Conservation (phyloP, 2,797 vertebrate species). For the Pseudochirops corinnae region DNA sequence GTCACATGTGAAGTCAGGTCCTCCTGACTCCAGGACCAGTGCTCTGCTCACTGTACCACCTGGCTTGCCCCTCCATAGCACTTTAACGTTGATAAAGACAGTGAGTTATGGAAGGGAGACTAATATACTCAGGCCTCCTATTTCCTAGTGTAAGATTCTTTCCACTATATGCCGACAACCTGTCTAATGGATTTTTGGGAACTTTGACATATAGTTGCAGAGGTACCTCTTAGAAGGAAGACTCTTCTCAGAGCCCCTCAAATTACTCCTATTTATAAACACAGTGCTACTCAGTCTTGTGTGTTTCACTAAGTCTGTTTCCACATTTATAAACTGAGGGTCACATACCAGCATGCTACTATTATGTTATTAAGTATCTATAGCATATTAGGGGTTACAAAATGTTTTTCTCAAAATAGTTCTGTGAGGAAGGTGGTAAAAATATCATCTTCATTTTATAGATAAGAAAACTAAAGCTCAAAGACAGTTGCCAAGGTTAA, state of each 20-base stretch:
- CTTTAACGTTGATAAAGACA: not conserved
- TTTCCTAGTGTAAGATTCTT: not conserved
- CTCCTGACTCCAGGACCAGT: no score
- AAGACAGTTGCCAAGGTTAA: not conserved
- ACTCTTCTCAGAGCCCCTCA: not conserved
- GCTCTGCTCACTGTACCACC: no score
- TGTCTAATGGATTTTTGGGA: not conserved
- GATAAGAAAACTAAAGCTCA: not conserved
- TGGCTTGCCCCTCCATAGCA: no score
- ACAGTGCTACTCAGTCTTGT: not conserved
- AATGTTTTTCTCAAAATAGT: not conserved
- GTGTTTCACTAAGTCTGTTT: not conserved
- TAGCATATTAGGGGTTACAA: not conserved
- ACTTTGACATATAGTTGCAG: not conserved
- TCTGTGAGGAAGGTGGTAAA: not conserved
- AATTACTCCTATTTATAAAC: not conserved
- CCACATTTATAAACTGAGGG: not conserved
- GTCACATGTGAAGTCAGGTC: no score
- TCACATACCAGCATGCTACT: not conserved
- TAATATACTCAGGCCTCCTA: not conserved
- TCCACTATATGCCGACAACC: not conserved
- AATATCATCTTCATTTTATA: not conserved
- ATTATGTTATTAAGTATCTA: not conserved
- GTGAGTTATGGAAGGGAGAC: not conserved
- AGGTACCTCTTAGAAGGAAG: not conserved